Percentiles rank a stretch among this genome's conserved stretches.
Evolutionary conservation across 64 coral and sea anemone species (phyloP).

Genomic region (Montipora capricornis): DNA sequence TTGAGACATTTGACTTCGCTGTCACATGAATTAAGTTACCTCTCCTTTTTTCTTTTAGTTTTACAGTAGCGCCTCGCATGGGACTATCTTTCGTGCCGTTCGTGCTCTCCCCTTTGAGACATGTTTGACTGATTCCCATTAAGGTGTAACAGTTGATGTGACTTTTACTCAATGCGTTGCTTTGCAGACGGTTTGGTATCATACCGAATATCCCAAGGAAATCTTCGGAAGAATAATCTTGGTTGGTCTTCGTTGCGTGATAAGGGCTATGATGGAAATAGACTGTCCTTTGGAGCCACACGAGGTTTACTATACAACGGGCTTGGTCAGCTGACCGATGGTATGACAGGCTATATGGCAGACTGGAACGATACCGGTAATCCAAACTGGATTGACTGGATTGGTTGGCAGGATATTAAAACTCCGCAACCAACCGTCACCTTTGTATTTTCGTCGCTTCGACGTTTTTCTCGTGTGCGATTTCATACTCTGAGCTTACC

Average conservation of each 20-base stretch:
- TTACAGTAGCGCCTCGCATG: no score
- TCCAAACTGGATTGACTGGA: conserved; percentile 75
- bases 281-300: conserved; percentile 71
- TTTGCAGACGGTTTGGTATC: conserved; percentile 78
- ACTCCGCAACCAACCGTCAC: conserved; percentile 74
- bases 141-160: no score
- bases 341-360: conserved; percentile 61
- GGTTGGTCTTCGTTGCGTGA: conserved; percentile 74
- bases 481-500: conserved; percentile 82
- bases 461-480: conserved; percentile 75
- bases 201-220: conserved; percentile 85
- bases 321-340: conserved; percentile 86
- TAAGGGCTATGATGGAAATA: conserved; percentile 80
- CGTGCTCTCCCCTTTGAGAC: no score
- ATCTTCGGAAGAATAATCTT: conserved; percentile 46
- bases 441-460: conserved; percentile 72
- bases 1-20: no score
- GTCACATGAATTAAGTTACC: no score
- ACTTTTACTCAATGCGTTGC: background rate
- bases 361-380: conserved; percentile 85
- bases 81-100: no score
- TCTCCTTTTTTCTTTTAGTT: no score
- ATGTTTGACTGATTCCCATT: no score
- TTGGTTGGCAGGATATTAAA: conserved; percentile 79
- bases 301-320: conserved; percentile 73